A percentile compares a stretch with the other conserved stretches of the same genome.
These are phyloP conservation scores for Rhinoderma darwinii DNA, from an alignment of 2,113 vertebrate genomes.

Conservation along the genomic window DNA sequence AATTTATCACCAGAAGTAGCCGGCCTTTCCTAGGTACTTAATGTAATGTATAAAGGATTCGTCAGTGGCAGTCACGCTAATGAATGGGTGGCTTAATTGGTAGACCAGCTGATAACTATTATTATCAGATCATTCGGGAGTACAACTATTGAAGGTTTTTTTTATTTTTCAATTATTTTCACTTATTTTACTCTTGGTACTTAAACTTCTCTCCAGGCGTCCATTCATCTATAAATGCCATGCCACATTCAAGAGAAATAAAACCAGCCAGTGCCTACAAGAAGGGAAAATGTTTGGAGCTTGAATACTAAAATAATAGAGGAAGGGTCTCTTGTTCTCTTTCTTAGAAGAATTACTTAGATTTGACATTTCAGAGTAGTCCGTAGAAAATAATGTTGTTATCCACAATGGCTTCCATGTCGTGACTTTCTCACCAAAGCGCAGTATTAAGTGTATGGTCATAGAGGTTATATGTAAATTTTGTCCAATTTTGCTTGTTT, in stretches of 20 bases:
- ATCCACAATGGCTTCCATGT: too few species aligned
- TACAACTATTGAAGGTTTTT: neutral
- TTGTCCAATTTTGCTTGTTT: too few species aligned
- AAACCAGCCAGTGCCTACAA: neutral
- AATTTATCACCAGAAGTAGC: neutral
- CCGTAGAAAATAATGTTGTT: too few species aligned
- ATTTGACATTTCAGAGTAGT: too few species aligned
- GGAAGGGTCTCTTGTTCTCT: neutral
- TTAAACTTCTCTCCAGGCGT: neutral
- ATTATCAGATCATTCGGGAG: neutral
- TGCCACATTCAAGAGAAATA: neutral
- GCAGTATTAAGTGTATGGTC: too few species aligned
- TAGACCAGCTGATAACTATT: neutral
- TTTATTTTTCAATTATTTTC: conserved; percentile 16
- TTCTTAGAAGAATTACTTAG: neutral
- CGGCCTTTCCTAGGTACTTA: neutral
- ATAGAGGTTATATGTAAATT: too few species aligned
- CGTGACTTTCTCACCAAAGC: too few species aligned
- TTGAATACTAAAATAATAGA: neutral
- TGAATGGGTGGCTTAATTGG: conserved; percentile 18
- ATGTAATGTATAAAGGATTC: neutral
- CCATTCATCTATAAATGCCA: neutral
- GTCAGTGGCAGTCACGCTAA: neutral
- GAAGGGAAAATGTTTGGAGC: neutral
- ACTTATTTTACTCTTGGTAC: conserved; percentile 4